Evolutionary conservation across 2,113 vertebrate genomes (phyloP).

Genomic region (Paedocypris sp.): DNA sequence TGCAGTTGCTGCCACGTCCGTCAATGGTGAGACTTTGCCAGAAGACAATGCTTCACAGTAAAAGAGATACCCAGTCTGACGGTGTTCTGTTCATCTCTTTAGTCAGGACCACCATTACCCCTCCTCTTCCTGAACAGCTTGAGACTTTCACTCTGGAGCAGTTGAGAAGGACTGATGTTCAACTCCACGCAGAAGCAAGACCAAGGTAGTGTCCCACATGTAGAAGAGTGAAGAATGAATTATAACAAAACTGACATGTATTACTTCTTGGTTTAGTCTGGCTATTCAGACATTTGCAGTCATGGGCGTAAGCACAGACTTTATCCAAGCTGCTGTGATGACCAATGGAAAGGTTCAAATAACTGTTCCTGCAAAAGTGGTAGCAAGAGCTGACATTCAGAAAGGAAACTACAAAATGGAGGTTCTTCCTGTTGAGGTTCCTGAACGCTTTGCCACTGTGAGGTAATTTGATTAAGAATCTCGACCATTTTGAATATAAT

Average conservation of each 20-base stretch:
- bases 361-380: conserved; percentile 51
- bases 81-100: neutral
- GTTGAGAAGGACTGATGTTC: conserved; percentile 45
- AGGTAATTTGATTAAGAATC: conserved; percentile 57
- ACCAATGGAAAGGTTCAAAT: conserved; percentile 47
- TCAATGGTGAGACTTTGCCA: conserved; percentile 42
- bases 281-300: conserved; percentile 53
- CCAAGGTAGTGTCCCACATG: conserved; percentile 46
- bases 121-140: conserved; percentile 45
- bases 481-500: too few species aligned
- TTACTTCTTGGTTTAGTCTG: conserved; percentile 45
- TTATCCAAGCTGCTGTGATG: conserved; percentile 61
- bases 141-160: conserved; percentile 41
- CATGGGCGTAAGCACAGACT: conserved; percentile 69
- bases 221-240: neutral
- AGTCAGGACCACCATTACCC: conserved; percentile 45
- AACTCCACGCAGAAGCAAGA: conserved; percentile 47
- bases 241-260: neutral
- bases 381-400: conserved; percentile 53
- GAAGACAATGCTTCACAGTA: neutral
- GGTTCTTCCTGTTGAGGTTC: conserved; percentile 49
- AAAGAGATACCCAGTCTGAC: neutral
- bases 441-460: conserved; percentile 49
- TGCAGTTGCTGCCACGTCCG: conserved; percentile 46
- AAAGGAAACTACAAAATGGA: conserved; percentile 62